Conservation (phyloP, 2,113 vertebrate genomes). For the Pungitius pungitius region DNA sequence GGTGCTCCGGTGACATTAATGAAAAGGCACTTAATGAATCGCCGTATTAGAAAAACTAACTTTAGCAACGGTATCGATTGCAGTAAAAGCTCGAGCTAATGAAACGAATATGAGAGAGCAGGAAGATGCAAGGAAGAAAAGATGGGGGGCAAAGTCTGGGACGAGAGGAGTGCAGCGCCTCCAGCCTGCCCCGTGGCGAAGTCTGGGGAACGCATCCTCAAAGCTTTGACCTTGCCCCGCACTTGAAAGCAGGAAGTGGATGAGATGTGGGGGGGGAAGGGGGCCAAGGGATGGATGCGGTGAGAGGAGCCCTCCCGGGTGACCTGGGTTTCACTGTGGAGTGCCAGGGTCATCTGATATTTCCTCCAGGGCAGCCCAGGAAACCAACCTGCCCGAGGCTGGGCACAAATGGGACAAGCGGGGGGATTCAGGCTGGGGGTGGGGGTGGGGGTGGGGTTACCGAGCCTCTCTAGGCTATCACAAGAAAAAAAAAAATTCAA, state of each 20-base stretch:
- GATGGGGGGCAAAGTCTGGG: slow-evolving; percentile 56
- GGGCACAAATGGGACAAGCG: slow-evolving; percentile 76
- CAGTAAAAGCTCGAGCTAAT: slow-evolving; percentile 75
- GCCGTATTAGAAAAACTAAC: slow-evolving; percentile 68
- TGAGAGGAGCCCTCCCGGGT: slow-evolving; percentile 74
- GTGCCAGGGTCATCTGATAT: slow-evolving; percentile 82
- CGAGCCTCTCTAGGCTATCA: slow-evolving; percentile 61
- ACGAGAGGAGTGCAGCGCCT: slow-evolving; percentile 69
- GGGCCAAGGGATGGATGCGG: slow-evolving; percentile 44
- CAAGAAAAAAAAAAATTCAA: slow-evolving; percentile 64
- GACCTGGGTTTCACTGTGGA: slow-evolving; percentile 74
- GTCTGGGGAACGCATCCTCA: slow-evolving; percentile 75
- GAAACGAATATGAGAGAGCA: slow-evolving; percentile 75
- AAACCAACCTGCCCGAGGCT: slow-evolving; percentile 75
- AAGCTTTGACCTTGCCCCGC: slow-evolving; percentile 80
- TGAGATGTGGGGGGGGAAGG: slow-evolving; percentile 44
- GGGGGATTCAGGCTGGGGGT: slow-evolving; percentile 41
- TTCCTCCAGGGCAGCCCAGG: slow-evolving; percentile 82
- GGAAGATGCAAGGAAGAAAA: slow-evolving; percentile 62
- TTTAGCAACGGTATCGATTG: slow-evolving; percentile 76
- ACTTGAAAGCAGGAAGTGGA: slow-evolving; percentile 81
- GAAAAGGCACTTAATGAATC: slow-evolving; percentile 76
- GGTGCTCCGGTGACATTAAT: slow-evolving; percentile 71
- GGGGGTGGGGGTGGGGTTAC: not conserved
- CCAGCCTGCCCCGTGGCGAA: slow-evolving; percentile 74